A percentile compares a stretch with the other conserved stretches of the same genome.
Evolutionary conservation across 1,140 invertebrate species (phyloP).

Genomic region (Lordiphosa stackelbergi): DNA sequence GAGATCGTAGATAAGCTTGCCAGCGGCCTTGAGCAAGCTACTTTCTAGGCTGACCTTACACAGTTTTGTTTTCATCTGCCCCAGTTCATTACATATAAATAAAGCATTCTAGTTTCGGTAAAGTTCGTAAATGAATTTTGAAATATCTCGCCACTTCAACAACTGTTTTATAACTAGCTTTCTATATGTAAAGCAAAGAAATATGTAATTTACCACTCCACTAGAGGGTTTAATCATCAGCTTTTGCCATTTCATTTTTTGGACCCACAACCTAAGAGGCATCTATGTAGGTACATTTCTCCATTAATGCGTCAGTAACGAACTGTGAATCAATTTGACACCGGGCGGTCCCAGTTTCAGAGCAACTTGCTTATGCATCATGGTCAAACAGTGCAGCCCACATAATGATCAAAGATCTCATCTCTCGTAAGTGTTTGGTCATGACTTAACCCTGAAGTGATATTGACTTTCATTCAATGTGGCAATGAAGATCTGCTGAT

Average conservation of each 20-base stretch:
- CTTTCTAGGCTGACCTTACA: too few species aligned
- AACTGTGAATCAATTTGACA: slow-evolving; percentile 2
- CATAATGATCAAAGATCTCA: background rate
- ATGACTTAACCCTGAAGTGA: slow-evolving; percentile 14
- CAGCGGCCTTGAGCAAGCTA: too few species aligned
- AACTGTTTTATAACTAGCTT: slow-evolving; percentile 12
- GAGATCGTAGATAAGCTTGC: too few species aligned
- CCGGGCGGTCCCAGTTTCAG: slow-evolving; percentile 4
- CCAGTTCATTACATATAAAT: too few species aligned
- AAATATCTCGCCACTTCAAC: background rate
- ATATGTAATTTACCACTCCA: slow-evolving; percentile 30
- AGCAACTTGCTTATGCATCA: background rate
- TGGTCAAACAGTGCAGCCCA: slow-evolving; percentile 3
- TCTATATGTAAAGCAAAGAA: slow-evolving; percentile 32
- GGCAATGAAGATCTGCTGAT: slow-evolving; percentile 48
- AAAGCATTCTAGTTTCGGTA: too few species aligned
- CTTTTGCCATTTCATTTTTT: slow-evolving; percentile 46
- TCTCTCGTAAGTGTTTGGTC: too few species aligned
- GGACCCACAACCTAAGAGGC: background rate
- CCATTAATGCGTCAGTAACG: too few species aligned
- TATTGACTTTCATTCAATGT: slow-evolving; percentile 46
- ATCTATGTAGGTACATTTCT: background rate
- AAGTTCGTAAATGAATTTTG: too few species aligned
- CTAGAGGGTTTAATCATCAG: slow-evolving; percentile 12
- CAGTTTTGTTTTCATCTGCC: too few species aligned